Conservation (phyloP, 53 echinoderm and acorn worm genomes). For the Luidia sarsii region DNA sequence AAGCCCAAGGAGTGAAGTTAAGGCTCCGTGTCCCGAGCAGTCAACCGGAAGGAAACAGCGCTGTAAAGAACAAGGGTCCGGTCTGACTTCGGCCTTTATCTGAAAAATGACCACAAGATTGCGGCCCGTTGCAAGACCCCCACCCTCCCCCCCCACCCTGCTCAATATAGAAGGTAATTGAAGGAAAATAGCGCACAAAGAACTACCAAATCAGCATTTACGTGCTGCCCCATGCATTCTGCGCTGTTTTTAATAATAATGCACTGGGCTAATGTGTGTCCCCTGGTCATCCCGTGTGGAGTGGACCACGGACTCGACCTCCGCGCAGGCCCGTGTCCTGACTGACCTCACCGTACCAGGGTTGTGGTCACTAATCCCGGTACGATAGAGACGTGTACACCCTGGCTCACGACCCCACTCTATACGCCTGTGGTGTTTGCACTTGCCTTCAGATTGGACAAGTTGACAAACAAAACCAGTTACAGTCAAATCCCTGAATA, state of each 20-base stretch:
- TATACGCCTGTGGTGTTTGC: too few species aligned
- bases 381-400: too few species aligned
- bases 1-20: too few species aligned
- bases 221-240: background rate
- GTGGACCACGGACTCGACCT: background rate
- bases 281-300: background rate
- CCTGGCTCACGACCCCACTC: too few species aligned
- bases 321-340: slow-evolving; percentile 4
- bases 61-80: slow-evolving; percentile 12
- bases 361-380: background rate
- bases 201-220: slow-evolving; percentile 4
- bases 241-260: background rate
- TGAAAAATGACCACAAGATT: slow-evolving; percentile 46
- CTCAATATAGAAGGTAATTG: slow-evolving; percentile 24
- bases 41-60: slow-evolving; percentile 39
- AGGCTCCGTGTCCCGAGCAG: too few species aligned
- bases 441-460: too few species aligned
- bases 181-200: slow-evolving; percentile 50
- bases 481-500: too few species aligned
- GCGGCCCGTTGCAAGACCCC: slow-evolving; percentile 24
- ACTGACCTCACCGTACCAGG: slow-evolving; percentile 2
- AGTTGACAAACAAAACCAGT: too few species aligned
- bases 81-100: slow-evolving; percentile 10
- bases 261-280: background rate
- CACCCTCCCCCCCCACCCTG: too few species aligned